Evolutionary conservation across 2,888 invertebrate species (phyloP), one percentile per base, ranked within the genome.

Genomic region (Acronicta alni): DNA sequence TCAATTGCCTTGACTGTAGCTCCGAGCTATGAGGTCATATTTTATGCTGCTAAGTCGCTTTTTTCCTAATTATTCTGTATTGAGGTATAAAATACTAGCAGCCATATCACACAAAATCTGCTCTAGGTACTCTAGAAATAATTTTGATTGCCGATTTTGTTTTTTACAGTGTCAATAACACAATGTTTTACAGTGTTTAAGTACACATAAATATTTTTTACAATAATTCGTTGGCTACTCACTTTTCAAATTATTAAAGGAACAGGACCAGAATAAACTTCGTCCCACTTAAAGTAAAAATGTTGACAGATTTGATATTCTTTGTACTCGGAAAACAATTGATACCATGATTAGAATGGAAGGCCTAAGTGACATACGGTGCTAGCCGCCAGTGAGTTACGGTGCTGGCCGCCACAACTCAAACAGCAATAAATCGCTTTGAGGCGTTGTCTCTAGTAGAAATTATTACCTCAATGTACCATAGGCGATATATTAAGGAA

Each of bases 21-120:
- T 60, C 57, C 58, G 51, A 63, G 79, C 75, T 68, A 79, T 73
- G 78, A 76, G 75, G 73, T 78, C 77, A 66, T 74, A 72, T 80
- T 81, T 77, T 74, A 68, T 58, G 66, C 72, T 55, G 63, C 59
- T 55, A 52, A 62, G 35, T 68, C 51, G 30, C 37, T 39, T 53
- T 37, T 37, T 7, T 39, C 15, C 8, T 17, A 43, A 15, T 37
- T 35, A n/a, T n/a, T 7, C 12, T 30, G 30, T 30, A 35, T 35
- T 35, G 35, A 35, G 35, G n/a, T 35, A 14, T 35, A n/a, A n/a
- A 35, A 35, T n/a, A 35, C n/a, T 14, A 32, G 32, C 4, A 32
- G 32, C 3, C 3, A 3, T 12, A n/a, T 35, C 35, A 30, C 12
- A 30, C 12, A n/a, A 35, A 35, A 35, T 32, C 32, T 14, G 32